Evolutionary conservation across 2,113 vertebrate genomes (phyloP).

Genomic region (Casuarius casuarius): DNA sequence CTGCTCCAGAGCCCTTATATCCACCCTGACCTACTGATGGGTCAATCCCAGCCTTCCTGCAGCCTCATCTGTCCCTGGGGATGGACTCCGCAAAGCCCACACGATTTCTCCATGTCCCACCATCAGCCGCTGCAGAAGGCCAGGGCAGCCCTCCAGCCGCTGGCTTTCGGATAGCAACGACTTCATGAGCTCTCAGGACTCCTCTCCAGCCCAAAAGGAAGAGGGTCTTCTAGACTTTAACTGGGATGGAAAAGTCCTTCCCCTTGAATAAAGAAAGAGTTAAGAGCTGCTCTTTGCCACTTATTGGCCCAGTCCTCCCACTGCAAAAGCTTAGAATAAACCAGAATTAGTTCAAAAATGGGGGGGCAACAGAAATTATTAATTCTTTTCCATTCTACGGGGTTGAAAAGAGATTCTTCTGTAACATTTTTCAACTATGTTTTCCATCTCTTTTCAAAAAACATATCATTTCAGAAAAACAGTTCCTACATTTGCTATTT

Average conservation of each 20-base stretch:
- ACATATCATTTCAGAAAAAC: neutral
- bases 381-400: neutral
- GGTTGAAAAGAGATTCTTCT: neutral
- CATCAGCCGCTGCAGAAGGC: neutral
- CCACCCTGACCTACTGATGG: neutral
- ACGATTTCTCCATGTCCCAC: neutral
- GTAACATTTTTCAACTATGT: neutral
- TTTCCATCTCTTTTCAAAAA: neutral
- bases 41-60: neutral
- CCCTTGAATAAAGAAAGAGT: neutral
- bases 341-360: neutral
- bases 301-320: neutral
- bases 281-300: neutral
- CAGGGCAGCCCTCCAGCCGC: neutral
- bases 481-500: neutral
- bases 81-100: accelerated
- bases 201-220: neutral
- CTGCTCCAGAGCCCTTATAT: neutral
- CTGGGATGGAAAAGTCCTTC: neutral
- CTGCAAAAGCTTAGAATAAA: neutral
- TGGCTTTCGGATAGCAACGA: neutral
- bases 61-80: neutral
- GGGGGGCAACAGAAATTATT: neutral
- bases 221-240: neutral
- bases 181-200: neutral